Percentiles rank a stretch among this genome's conserved stretches.
phyloP scores from a whole-genome alignment of 2,888 invertebrate species.

The Leptopilina myrica region DNA sequence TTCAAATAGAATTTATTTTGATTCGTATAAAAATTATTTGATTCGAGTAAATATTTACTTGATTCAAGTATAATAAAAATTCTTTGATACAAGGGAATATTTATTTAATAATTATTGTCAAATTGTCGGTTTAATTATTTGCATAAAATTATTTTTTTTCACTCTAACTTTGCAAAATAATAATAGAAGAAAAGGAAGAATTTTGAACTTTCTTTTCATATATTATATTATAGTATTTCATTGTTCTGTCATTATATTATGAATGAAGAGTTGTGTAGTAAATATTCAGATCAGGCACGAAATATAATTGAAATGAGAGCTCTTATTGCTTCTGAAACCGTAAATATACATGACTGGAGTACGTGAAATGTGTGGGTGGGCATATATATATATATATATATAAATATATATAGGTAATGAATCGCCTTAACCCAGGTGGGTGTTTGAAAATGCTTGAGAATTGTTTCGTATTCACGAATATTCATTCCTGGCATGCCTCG shows the following conservation, averaged over 20 bases:
- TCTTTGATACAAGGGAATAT: too few relatives aligned
- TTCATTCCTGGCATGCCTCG: constrained; percentile 21
- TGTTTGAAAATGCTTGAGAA: not conserved
- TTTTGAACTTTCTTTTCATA: too few relatives aligned
- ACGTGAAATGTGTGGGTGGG: constrained; percentile 16
- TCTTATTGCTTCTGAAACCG: constrained; percentile 30
- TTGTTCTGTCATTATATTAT: not conserved
- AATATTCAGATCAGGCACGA: constrained; percentile 35
- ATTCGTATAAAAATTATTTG: too few relatives aligned
- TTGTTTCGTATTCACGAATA: not conserved
- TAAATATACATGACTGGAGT: constrained; percentile 1
- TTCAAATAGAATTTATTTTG: too few relatives aligned
- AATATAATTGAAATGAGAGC: constrained; percentile 32
- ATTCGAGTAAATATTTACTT: too few relatives aligned
- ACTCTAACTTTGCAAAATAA: too few relatives aligned
- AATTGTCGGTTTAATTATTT: too few relatives aligned
- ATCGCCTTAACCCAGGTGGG: constrained; percentile 6
- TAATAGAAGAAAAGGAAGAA: too few relatives aligned
- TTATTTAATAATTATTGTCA: too few relatives aligned
- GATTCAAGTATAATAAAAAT: too few relatives aligned
- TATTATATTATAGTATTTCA: not conserved
- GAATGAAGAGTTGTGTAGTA: not conserved
- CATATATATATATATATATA: too few relatives aligned
- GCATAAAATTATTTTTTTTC: too few relatives aligned
- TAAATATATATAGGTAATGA: not conserved